Base-by-base conservation (phyloP, 1,140 invertebrate genomes). In the Heliconius himera region DNA sequence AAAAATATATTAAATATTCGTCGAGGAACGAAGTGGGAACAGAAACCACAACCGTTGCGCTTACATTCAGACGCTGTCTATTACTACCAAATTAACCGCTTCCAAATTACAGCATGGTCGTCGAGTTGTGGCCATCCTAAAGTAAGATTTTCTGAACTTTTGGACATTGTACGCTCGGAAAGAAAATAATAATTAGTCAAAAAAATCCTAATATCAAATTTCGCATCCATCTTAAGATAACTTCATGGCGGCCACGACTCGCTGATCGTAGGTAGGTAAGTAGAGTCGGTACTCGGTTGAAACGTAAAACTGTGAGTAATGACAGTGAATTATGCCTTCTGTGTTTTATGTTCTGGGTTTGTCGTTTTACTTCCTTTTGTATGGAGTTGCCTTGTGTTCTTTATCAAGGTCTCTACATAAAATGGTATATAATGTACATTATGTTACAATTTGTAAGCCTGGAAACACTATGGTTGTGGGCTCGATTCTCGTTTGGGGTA, bases 241-340 rank as follows among this genome's bases (percentile, higher is more conserved):
- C 13, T 46, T 4, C 13, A 46, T 0, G 13, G 41, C 11, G 41
- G 4, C 41, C 41, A 16, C 41, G 41, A 46, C 41, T 46, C 13
- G 1, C 4, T 13, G 41, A 16, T 16, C 16, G 41, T 66, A 66
- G 9, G 22, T 66, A 26, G 22, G 60, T 29, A 26, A 22, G 22
- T 76, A 72, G 80, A 81, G 82, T 79, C 29, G 18, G 26, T 78
- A 82, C 82, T 81, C 29, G 8, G 49, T 33, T 29, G 26, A 56
- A 74, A 74, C 51, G 73, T 75, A 82, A 81, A 84, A 82, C 83
- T 83, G 82, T 81, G 82, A 87, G 82, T 87, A 87, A 87, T 81
- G 82, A 81, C 77, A 77, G 74, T 70, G 82, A 83, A 81, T 83
- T 84, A 82, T 87, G 77, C 78, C 80, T 81, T 78, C 84, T 87